A percentile compares a stretch with the other conserved stretches of the same genome.
These are phyloP conservation scores for Lycodopsis pacificus DNA, from an alignment of 2,797 vertebrate genomes.

Conservation along the genomic window DNA sequence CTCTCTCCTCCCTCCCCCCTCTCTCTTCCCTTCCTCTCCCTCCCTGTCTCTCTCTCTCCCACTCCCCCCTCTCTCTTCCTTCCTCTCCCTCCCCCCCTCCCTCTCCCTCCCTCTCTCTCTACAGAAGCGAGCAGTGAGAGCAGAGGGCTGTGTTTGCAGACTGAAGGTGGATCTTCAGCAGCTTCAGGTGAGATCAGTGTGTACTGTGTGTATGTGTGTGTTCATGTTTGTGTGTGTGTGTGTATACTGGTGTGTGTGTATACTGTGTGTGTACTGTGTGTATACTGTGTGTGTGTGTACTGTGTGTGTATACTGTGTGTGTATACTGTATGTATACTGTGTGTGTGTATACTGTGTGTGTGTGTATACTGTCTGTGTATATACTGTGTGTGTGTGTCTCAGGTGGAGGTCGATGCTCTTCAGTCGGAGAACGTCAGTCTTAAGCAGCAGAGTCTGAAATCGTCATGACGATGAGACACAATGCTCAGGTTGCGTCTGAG, in stretches of 20 bases:
- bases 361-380: not conserved
- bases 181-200: slow-evolving; percentile 85
- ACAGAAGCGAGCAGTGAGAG: slow-evolving; percentile 91
- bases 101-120: not conserved
- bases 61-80: too few relatives aligned
- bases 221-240: too few relatives aligned
- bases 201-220: too few relatives aligned
- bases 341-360: not conserved
- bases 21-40: too few relatives aligned
- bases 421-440: slow-evolving; percentile 82
- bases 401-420: slow-evolving; percentile 77
- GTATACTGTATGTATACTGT: too few relatives aligned
- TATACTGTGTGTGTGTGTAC: slow-evolving; percentile 66
- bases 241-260: not conserved
- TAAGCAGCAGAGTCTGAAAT: slow-evolving; percentile 80
- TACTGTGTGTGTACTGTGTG: too few relatives aligned
- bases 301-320: too few relatives aligned
- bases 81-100: too few relatives aligned
- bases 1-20: too few relatives aligned
- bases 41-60: too few relatives aligned
- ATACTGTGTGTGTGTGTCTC: slow-evolving; percentile 70
- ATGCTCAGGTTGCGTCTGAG: slow-evolving; percentile 87
- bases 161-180: slow-evolving; percentile 87
- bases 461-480: slow-evolving; percentile 84
- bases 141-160: slow-evolving; percentile 84